These are phyloP conservation scores for Asarcornis scutulata DNA, from an alignment of 2,113 vertebrate genomes.

Conservation along the genomic window DNA sequence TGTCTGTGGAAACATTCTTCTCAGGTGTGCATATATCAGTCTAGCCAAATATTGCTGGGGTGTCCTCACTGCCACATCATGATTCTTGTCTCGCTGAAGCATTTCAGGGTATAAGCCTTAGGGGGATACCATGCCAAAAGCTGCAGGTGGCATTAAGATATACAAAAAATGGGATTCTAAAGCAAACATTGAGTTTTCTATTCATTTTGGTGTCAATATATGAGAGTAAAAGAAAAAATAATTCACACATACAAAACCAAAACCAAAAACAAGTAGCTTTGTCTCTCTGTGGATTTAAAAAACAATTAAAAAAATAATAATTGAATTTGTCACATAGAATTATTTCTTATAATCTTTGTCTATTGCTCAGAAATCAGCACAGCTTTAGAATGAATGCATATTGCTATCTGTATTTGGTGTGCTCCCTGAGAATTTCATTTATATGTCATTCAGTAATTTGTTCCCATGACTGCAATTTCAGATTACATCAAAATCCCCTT, in stretches of 20 bases:
- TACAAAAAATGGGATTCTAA: not conserved
- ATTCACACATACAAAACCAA: not conserved
- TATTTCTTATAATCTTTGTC: not conserved
- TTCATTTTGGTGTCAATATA: not conserved
- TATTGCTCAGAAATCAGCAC: not conserved
- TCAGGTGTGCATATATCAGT: not conserved
- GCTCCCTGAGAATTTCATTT: constrained; percentile 17
- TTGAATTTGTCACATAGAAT: not conserved
- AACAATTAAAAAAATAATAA: too few relatives aligned
- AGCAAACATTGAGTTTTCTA: not conserved
- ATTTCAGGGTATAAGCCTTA: not conserved
- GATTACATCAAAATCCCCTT: not conserved
- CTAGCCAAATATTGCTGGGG: not conserved
- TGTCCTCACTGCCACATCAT: not conserved
- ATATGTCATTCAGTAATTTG: not conserved
- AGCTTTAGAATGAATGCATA: not conserved
- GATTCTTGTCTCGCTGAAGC: not conserved
- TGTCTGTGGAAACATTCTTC: not conserved
- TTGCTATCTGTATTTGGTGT: not conserved
- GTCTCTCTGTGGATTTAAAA: not conserved
- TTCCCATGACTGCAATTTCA: not conserved
- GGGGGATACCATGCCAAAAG: not conserved
- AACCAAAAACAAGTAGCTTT: not conserved
- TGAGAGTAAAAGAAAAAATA: not conserved
- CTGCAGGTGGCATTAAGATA: not conserved